phyloP scores from a whole-genome alignment of 1,140 invertebrate species.

The Pemphigus obesinymphae region DNA sequence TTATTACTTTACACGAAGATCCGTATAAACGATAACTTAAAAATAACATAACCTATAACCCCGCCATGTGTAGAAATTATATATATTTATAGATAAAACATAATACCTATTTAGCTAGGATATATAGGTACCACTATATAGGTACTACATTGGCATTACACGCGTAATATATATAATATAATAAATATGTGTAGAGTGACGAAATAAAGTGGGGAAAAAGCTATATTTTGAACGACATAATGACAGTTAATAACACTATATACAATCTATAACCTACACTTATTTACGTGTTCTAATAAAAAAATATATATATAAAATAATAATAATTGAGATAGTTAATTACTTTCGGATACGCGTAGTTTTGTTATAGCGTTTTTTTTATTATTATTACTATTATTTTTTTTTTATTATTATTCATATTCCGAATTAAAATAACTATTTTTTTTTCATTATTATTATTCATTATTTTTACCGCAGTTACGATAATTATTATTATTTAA shows the following conservation, averaged over 20 bases:
- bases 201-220: neutral
- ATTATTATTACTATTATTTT: neutral
- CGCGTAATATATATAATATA: neutral
- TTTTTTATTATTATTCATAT: too few relatives aligned
- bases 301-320: too few relatives aligned
- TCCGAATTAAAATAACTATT: slow-evolving; percentile 46
- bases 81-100: too few relatives aligned
- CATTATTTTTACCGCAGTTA: neutral
- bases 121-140: too few relatives aligned
- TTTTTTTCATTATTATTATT: neutral
- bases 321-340: slow-evolving; percentile 34
- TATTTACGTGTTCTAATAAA: slow-evolving; percentile 9
- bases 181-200: neutral
- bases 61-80: too few relatives aligned
- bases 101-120: too few relatives aligned
- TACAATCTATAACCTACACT: too few relatives aligned
- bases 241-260: slow-evolving; percentile 40
- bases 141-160: too few relatives aligned
- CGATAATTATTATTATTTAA: neutral
- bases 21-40: neutral
- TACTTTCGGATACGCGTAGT: slow-evolving; percentile 38
- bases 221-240: slow-evolving; percentile 7
- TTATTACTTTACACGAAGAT: neutral
- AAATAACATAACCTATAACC: neutral
- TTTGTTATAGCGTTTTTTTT: neutral